Conservation (phyloP, 53 echinoderm and acorn worm genomes). For the Paelopatides confundens region DNA sequence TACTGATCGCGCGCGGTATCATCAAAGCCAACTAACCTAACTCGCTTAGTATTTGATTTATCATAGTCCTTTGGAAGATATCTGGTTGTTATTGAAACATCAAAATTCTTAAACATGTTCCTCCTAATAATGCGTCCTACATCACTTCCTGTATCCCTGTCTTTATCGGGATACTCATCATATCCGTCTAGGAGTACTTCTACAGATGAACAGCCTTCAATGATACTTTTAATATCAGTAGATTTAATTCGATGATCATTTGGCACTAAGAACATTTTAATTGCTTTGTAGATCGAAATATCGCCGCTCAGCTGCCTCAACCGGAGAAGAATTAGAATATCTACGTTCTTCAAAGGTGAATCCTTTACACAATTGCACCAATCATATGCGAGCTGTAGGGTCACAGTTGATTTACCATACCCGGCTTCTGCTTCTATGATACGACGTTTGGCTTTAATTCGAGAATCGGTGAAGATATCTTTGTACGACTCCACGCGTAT, state of each 20-base stretch:
- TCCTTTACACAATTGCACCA: not conserved
- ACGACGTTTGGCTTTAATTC: not conserved
- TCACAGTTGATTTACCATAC: not conserved
- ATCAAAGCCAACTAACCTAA: too few relatives aligned
- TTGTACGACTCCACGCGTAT: not conserved
- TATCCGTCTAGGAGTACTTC: not conserved
- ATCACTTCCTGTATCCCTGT: not conserved
- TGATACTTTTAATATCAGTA: not conserved
- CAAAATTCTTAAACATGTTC: too few relatives aligned
- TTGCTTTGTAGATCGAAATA: not conserved
- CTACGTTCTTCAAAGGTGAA: not conserved
- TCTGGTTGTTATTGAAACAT: too few relatives aligned
- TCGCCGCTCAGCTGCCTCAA: not conserved
- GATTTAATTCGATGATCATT: not conserved
- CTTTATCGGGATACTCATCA: not conserved
- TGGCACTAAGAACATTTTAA: not conserved
- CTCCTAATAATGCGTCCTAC: not conserved
- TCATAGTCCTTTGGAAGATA: too few relatives aligned
- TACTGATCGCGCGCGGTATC: too few relatives aligned
- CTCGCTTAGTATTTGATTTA: too few relatives aligned
- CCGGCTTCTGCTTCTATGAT: not conserved
- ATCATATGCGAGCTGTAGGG: not conserved
- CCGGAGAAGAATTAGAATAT: not conserved
- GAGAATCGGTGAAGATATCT: not conserved
- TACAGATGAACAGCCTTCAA: not conserved